These are phyloP conservation scores for Tipula lateralis DNA, from an alignment of 2,888 invertebrate species.

Conservation along the genomic window DNA sequence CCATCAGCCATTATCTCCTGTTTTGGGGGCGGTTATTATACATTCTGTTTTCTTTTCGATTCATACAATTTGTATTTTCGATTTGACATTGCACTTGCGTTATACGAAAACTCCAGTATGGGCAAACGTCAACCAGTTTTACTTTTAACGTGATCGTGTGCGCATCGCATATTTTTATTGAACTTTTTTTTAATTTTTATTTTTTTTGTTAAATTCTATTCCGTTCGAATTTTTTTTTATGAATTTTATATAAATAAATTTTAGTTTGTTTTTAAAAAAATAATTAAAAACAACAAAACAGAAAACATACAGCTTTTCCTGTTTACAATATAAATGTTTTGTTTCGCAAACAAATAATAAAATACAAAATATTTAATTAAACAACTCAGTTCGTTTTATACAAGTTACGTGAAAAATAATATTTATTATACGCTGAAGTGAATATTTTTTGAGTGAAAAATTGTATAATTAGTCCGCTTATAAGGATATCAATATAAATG, in stretches of 20 bases:
- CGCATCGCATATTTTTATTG: constrained; percentile 39
- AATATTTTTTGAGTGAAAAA: background rate
- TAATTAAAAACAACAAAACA: background rate
- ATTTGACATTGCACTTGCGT: constrained; percentile 29
- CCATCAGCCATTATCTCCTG: constrained; percentile 29
- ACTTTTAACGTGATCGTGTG: constrained; percentile 48
- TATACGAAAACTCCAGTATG: constrained; percentile 25
- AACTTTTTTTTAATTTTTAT: constrained; percentile 14
- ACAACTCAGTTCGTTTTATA: background rate
- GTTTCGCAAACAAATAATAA: background rate
- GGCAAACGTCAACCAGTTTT: constrained; percentile 43
- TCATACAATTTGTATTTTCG: constrained; percentile 7
- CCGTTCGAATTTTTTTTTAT: constrained; percentile 13
- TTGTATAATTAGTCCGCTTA: background rate
- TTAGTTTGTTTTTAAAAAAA: background rate
- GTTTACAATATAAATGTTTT: background rate
- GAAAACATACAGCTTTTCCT: background rate
- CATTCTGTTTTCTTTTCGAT: background rate
- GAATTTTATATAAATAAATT: constrained; percentile 4
- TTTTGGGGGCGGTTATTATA: background rate
- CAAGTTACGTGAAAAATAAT: background rate
- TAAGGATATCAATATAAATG: background rate
- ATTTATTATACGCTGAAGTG: background rate
- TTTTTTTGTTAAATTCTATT: constrained; percentile 26
- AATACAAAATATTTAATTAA: background rate